Evolutionary conservation across 2,113 vertebrate genomes (phyloP), one percentile per base, ranked within the genome.

Genomic region (Ondatra zibethicus): DNA sequence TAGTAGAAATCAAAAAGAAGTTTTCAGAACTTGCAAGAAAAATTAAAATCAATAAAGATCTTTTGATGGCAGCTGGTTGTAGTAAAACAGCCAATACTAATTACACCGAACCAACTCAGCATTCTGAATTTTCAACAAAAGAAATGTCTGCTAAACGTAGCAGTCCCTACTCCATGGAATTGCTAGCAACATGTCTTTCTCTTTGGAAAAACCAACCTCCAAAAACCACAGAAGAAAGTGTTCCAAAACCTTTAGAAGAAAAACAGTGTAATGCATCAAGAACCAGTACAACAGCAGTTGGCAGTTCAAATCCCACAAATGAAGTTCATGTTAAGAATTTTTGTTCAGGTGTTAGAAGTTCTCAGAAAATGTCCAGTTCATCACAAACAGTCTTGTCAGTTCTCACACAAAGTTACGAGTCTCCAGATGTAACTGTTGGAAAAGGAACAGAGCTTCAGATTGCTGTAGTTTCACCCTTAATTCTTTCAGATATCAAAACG

Each of bases 391-490:
- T 65, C 92, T 77, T 96, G n/a, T 78, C 97, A 85, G 0, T 65
- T 80, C 25, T 93, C 27, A 96, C 72, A 17, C 98, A 98, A 77
- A 99, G 97, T n/a, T 92, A 89, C n/a, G 98, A 99, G 70, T 52
- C 93, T 0, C 4, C 95, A 16, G 65, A 52, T 95, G 73, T 95
- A 39, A 98, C 19, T 96, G 50, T 87, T 39, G 55, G 95, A 33
- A 99, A 99, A 94, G 96, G 96, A 78, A 92, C 98, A 89, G 98
- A 99, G 88, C 98, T 98, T 68, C 99, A 99, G 75, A 95, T 99
- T 96, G 99, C 99, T 65, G 96, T 99, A 66, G 99, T 99, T 29
- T 98, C 98, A 50, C 99, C 99, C 17, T 98, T 99, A 93, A 97
- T 99, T 42, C 98, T 99, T 91, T 97, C 98, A 42, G 96, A 98